Evolutionary conservation across 2,888 invertebrate species (phyloP).

Genomic region (Glaucopsyche alexis): DNA sequence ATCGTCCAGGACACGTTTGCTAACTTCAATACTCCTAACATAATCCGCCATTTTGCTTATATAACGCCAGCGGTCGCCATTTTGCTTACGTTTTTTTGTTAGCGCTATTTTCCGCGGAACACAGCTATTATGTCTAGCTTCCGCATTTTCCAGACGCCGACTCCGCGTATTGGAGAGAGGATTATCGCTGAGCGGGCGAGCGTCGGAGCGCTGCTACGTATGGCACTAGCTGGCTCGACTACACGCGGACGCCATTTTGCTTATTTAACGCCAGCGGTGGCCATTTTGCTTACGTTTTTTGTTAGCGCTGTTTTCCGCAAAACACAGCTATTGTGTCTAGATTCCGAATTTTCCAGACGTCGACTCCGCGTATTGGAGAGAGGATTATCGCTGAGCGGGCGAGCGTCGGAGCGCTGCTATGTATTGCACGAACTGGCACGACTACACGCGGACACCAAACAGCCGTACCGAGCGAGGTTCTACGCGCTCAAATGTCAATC

Average conservation of each 20-base stretch:
- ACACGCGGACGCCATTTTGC: slow-evolving; percentile 60
- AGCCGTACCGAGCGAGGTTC: slow-evolving; percentile 58
- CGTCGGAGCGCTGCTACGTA: slow-evolving; percentile 64
- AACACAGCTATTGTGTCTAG: background rate
- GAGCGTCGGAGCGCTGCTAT: slow-evolving; percentile 63
- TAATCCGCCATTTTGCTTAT: too few relatives aligned
- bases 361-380: slow-evolving; percentile 61
- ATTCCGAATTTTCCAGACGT: slow-evolving; percentile 45
- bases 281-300: too few relatives aligned
- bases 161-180: slow-evolving; percentile 58
- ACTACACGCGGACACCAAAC: slow-evolving; percentile 60
- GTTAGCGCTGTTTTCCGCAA: too few relatives aligned
- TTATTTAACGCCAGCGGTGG: too few relatives aligned
- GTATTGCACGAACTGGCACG: slow-evolving; percentile 66
- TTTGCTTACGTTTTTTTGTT: too few relatives aligned
- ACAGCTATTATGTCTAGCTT: background rate
- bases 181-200: slow-evolving; percentile 49
- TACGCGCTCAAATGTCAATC: slow-evolving; percentile 65
- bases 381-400: slow-evolving; percentile 48
- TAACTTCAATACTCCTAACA: too few relatives aligned
- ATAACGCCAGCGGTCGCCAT: too few relatives aligned
- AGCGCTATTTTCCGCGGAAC: too few relatives aligned
- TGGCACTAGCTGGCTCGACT: slow-evolving; percentile 66
- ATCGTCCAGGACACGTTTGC: too few relatives aligned
- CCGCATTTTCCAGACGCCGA: slow-evolving; percentile 50